Evolutionary conservation across 2,888 invertebrate genomes (phyloP), one percentile per base, ranked within the genome.

Genomic region (Dermolepida albohirtum): DNA sequence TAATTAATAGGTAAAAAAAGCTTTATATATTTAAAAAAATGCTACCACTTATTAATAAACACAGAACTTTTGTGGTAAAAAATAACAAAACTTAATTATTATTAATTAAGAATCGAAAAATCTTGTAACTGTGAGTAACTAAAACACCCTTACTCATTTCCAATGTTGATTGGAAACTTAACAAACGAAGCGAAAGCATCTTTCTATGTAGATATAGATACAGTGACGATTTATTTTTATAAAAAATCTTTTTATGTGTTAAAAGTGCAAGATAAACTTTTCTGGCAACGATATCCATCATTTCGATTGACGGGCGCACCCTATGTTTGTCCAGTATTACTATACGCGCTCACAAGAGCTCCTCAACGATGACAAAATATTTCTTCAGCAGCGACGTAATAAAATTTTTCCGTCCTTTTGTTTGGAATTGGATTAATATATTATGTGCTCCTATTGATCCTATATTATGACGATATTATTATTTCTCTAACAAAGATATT

Each of bases 221-320:
- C n/a, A 17, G 8, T 55, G 8, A 17, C 40, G 43, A 17, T 41
- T n/a, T 22, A 29, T 44, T 44, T 59, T 27, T 11, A 10, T n/a
- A 44, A 44, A 59, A 59, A 22, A 27, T 27, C 12, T 59, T 59
- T 27, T 59, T 47, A 8, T 59, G 12, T 8, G 22, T 27, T 44
- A 57, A 55, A 57, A 66, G 66, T 66, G 66, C 66, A 57, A 57
- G 47, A 55, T 66, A 66, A 66, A 66, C 66, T 66, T 57, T 40
- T 22, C 67, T 67, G 70, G 64, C 69, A 70, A 64, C 67, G 74
- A 72, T 74, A 75, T 77, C 75, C 76, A 78, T 78, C 77, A 76
- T 76, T 65, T 72, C 70, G 74, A 76, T 75, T 76, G 76, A 76
- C 72, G 71, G 75, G 69, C 74, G 70, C 74, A 65, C 75, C 77